Conservation (phyloP, 2,113 vertebrate genomes). For the Melanostigma gelatinosum region DNA sequence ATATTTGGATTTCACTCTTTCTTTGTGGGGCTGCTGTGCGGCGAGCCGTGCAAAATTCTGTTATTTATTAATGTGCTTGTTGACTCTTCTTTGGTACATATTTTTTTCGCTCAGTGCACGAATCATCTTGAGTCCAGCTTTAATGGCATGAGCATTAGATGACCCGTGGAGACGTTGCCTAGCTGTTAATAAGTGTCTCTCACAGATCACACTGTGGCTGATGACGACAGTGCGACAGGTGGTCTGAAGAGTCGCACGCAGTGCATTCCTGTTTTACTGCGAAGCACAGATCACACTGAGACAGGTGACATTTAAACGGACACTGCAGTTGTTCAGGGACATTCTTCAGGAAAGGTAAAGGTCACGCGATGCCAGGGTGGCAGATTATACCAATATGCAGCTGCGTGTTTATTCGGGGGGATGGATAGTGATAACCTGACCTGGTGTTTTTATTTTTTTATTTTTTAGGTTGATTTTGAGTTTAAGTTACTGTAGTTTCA, state of each 20-base stretch:
- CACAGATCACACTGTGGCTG: not conserved
- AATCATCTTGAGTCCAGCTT: conserved; percentile 5
- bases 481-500: not conserved
- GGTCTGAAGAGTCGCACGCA: conserved; percentile 44
- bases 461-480: not conserved
- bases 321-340: conserved; percentile 39
- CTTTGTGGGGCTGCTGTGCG: conserved; percentile 3
- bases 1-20: conserved; percentile 26
- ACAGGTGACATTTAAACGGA: conserved; percentile 71
- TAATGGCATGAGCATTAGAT: not conserved
- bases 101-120: not conserved
- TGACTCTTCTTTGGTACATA: not conserved
- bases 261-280: conserved; percentile 42
- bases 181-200: conserved; percentile 32
- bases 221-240: conserved; percentile 62
- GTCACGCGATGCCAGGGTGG: conserved; percentile 43
- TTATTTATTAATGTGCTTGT: conserved; percentile 24
- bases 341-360: conserved; percentile 59
- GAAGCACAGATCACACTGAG: conserved; percentile 44
- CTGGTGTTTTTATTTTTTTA: not conserved
- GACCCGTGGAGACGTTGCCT: conserved; percentile 13
- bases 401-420: conserved; percentile 10
- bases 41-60: conserved; percentile 10
- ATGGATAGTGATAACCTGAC: not conserved
- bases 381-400: conserved; percentile 45